Percentiles rank a stretch among this genome's conserved stretches.
Conservation (phyloP, 2,797 vertebrate species). For the Graptemys geographica region DNA sequence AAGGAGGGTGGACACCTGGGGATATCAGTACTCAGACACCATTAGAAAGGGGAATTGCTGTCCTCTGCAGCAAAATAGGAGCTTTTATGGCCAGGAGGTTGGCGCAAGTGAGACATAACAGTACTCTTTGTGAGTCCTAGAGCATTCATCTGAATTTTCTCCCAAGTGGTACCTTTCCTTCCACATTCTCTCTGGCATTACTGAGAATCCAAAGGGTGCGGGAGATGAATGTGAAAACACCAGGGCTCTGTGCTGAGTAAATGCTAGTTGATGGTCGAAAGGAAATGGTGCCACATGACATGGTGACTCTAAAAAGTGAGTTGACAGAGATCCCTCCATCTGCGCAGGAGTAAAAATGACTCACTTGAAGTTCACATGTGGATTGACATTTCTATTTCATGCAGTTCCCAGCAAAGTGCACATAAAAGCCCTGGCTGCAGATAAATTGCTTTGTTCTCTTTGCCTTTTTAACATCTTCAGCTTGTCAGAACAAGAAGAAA, state of each 20-base stretch:
- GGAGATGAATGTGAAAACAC: background rate
- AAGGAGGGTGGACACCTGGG: conserved; percentile 56
- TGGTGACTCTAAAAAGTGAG: background rate
- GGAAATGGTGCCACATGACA: background rate
- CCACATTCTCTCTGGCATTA: background rate
- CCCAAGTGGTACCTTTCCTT: background rate
- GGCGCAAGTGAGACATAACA: background rate
- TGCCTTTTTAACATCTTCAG: background rate
- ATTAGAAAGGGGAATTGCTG: background rate
- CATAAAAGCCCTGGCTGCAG: background rate
- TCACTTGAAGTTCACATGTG: background rate
- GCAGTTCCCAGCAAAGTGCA: background rate
- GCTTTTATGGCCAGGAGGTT: background rate
- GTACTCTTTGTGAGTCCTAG: background rate
- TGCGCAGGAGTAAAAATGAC: background rate
- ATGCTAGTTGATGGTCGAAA: background rate
- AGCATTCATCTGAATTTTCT: background rate
- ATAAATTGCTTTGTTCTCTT: background rate
- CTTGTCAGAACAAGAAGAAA: background rate
- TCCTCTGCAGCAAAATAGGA: background rate
- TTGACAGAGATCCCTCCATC: background rate
- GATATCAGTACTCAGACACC: conserved; percentile 12
- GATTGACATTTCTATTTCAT: background rate
- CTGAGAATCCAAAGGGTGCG: background rate
- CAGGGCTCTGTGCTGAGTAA: background rate